These are phyloP conservation scores for Nyctibius grandis DNA, from an alignment of 2,797 vertebrate species.

Conservation along the genomic window DNA sequence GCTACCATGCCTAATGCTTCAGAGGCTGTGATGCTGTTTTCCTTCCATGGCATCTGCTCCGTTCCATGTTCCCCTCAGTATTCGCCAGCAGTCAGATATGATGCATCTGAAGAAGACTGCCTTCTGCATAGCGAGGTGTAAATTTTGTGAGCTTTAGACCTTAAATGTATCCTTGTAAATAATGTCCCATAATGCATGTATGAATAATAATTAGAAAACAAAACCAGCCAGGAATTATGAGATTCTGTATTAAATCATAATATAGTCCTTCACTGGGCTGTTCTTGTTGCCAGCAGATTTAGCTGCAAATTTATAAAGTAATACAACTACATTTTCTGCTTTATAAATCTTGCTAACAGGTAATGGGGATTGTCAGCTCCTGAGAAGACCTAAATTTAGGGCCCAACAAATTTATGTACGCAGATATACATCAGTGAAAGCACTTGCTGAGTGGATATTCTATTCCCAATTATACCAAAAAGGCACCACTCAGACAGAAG, in stretches of 20 bases:
- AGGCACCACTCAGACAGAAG: not conserved
- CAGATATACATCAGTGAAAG: not conserved
- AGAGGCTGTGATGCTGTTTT: not conserved
- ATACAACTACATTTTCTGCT: not conserved
- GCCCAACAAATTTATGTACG: not conserved
- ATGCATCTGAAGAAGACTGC: not conserved
- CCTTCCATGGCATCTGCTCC: not conserved
- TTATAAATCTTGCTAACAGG: not conserved
- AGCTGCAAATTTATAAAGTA: not conserved
- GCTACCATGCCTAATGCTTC: not conserved
- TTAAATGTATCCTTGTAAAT: not conserved
- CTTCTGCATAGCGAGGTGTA: not conserved
- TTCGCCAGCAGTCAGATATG: not conserved
- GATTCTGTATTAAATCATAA: not conserved
- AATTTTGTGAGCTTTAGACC: not conserved
- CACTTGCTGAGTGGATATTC: not conserved
- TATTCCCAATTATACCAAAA: not conserved
- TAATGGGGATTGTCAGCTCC: not conserved
- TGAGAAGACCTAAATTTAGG: not conserved
- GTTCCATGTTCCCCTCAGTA: accelerated
- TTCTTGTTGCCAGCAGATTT: not conserved
- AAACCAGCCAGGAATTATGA: not conserved
- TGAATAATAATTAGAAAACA: conserved; percentile 11
- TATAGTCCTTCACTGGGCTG: not conserved
- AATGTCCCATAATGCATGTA: not conserved